Percentiles rank a stretch among this genome's conserved stretches.
Conservation (phyloP, 2,888 invertebrate genomes). For the Chymomyza caudatula region DNA sequence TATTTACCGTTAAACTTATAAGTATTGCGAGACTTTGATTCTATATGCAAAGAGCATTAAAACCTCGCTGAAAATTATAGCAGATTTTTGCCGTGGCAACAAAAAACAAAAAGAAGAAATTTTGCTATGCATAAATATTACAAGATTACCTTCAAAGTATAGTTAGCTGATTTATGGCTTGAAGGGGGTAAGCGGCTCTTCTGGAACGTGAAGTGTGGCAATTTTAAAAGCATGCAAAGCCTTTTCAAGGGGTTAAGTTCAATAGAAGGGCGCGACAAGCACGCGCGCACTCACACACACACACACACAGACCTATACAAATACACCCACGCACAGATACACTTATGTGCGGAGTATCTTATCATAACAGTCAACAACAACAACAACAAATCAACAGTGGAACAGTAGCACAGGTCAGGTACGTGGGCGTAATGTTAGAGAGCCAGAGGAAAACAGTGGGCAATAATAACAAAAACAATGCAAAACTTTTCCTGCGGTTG, state of each 20-base stretch:
- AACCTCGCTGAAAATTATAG: neutral
- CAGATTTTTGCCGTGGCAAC: too few species aligned
- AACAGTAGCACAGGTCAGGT: neutral
- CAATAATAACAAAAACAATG: neutral
- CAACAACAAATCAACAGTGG: neutral
- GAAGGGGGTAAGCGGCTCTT: neutral
- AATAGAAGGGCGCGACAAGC: neutral
- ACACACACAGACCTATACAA: too few species aligned
- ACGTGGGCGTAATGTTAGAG: neutral
- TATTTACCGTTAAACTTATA: too few species aligned
- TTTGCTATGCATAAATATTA: slow-evolving; percentile 2
- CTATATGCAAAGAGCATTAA: too few species aligned
- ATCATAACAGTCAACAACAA: neutral
- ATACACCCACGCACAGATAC: neutral
- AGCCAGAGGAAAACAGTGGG: neutral
- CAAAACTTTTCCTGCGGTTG: neutral
- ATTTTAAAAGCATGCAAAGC: neutral
- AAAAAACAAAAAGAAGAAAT: neutral
- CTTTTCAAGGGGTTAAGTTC: neutral
- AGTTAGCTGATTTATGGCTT: neutral
- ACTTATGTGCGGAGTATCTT: neutral
- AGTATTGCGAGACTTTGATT: too few species aligned
- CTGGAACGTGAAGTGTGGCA: neutral
- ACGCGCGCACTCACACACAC: neutral
- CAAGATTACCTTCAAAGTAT: neutral